Conservation (phyloP, 2,888 invertebrate species). For the Nezara viridula region DNA sequence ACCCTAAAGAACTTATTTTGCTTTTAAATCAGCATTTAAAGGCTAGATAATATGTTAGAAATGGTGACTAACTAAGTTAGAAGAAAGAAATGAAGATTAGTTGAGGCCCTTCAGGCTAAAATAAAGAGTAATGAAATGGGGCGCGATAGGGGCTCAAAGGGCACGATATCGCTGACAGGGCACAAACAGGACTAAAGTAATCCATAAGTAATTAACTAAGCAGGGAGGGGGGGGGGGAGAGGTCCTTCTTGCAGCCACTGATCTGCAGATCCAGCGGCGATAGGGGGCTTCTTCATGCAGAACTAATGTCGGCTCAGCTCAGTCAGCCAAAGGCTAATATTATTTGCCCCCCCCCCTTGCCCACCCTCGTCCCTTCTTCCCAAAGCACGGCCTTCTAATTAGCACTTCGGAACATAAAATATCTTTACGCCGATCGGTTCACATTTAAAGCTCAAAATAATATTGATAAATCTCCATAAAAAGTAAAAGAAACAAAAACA, state of each 20-base stretch:
- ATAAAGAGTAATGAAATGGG: neutral
- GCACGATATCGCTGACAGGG: neutral
- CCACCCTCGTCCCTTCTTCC: neutral
- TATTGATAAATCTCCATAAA: no score
- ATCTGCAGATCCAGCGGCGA: neutral
- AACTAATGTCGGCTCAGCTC: neutral
- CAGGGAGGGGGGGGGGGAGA: neutral
- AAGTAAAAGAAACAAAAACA: no score
- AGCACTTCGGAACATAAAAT: neutral
- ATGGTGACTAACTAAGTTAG: no score
- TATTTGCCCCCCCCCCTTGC: neutral
- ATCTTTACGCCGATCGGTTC: neutral
- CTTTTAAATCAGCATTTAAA: neutral
- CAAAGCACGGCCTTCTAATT: neutral
- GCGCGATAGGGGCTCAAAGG: neutral
- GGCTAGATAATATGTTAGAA: no score
- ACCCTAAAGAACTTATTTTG: neutral
- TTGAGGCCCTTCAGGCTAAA: neutral
- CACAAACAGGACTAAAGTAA: neutral
- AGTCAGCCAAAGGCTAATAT: neutral
- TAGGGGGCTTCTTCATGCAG: neutral
- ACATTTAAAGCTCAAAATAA: neutral
- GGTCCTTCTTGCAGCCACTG: neutral
- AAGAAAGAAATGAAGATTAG: neutral
- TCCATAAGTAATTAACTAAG: constrained; percentile 17